phyloP scores from a whole-genome alignment of 2,113 vertebrate species.

The Fregata magnificens region DNA sequence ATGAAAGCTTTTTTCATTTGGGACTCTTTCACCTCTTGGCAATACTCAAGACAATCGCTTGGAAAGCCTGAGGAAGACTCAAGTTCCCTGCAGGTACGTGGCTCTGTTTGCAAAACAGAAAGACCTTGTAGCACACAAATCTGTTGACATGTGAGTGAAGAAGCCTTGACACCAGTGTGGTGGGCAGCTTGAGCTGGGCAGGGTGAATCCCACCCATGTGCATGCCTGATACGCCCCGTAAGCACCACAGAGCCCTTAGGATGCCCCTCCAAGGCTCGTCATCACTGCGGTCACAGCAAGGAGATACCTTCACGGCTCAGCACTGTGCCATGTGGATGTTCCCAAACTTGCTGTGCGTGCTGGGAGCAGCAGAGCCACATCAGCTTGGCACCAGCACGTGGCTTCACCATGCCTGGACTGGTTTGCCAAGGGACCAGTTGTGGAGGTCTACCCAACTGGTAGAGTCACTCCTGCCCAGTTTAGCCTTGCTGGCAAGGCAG shows the following conservation, averaged over 20 bases:
- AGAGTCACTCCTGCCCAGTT: not conserved
- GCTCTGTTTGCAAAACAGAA: not conserved
- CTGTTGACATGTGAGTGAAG: not conserved
- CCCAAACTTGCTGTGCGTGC: rapidly evolving
- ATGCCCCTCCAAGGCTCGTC: not conserved
- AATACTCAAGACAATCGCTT: not conserved
- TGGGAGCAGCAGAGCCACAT: not conserved
- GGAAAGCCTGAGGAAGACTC: not conserved
- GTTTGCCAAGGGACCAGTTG: not conserved
- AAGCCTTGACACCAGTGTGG: not conserved
- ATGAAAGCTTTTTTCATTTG: not conserved
- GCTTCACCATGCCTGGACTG: not conserved
- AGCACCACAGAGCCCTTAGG: not conserved
- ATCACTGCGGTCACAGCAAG: not conserved
- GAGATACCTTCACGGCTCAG: not conserved
- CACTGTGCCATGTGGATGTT: rapidly evolving
- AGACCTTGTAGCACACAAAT: not conserved
- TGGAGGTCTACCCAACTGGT: not conserved
- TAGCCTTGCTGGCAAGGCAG: not conserved
- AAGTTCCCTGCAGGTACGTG: not conserved
- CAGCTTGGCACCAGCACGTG: rapidly evolving
- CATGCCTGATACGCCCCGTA: not conserved
- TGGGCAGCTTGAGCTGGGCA: not conserved
- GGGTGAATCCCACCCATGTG: not conserved
- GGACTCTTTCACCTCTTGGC: not conserved